Evolutionary conservation across 1,140 invertebrate species (phyloP), one percentile per base, ranked within the genome.

Genomic region (Bombyx mori): DNA sequence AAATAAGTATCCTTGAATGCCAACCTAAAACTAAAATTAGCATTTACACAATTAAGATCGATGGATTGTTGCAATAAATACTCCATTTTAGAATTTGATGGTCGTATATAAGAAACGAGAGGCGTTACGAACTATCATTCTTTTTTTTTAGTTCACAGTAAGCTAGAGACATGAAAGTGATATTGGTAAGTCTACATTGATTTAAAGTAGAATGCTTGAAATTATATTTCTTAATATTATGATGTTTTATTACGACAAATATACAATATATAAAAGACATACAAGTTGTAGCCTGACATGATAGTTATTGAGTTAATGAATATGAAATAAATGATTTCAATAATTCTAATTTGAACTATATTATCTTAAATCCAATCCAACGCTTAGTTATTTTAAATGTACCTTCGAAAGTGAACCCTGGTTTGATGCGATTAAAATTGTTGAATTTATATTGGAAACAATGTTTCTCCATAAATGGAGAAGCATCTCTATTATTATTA

Each of bases 101-200:
- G 59, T 63, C 73, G 71, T 83, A 86, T 86, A 86, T 75, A 84
- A 76, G 71, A 69, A 71, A 62, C 56, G 73, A 62, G 74, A 58
- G 60, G 54, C 60, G 65, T 61, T 61, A 58, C 46, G 54, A 63
- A 57, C 54, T 73, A 78, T 63, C 76, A 83, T 79, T 83, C 68
- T 69, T 62, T 66, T 71, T 48, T 68, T 58, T 66, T 65, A 55
- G 54, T 62, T 56, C 50, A 8, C 47, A 62, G 57, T 63, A 68
- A 63, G 52, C 63, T 59, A 57, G 51, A 51, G 65, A 69, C 65
- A 83, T 83, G 80, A 80, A 76, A 69, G 57, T 58, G 44, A 49
- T 75, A 49, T 51, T 73, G 74, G 80, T 81, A 68, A 81, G 80
- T 79, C 18, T 10, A 50, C 8, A 50, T 50, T 8, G 1, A 18